Base-by-base conservation (phyloP, 2,888 invertebrate species). In the Steromphala cineraria region DNA sequence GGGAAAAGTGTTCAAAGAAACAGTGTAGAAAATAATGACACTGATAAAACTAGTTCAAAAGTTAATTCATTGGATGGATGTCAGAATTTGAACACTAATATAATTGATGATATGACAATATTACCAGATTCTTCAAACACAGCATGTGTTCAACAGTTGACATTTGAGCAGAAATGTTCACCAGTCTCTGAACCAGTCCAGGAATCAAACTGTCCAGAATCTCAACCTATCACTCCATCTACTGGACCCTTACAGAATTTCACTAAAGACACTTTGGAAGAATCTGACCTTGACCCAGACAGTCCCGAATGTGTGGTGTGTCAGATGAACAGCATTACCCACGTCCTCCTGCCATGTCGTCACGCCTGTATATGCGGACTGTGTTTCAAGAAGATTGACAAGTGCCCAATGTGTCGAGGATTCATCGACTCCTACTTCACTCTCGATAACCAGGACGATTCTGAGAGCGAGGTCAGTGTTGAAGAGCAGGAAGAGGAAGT, bases 331-430 rank as follows among this genome's bases (percentile, higher is more conserved):
- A 96, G 96, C 24, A 94, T 97, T 78, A 96, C 96, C 0, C 95
- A 97, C 85, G 97, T 97, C 53, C 94, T 97, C 80, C 94, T 97
- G 90, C 97, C 97, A 0, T 97, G 97, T 94, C 92, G 96, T 21
- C 97, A 97, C 94, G 97, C 97, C 4, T 97, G 97, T 89, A 95
- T 97, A 53, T 97, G 97, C 93, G 96, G 96, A 31, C 95, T 95
- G 71, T 97, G 97, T 92, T 96, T 97, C 91, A 95, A 95, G 71
- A 96, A 96, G 92, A 94, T 97, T 86, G 96, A 97, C 92, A 95
- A 96, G 87, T 97, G 97, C 92, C 97, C 97, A 24, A 96, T 97
- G 95, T 97, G 97, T 94, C 95, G 97, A 82, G 96, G 96, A 87
- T 95, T 95, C 67, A 97, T 97, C 90, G 96, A 96, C 86, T 96